Conservation (phyloP, 2,113 vertebrate genomes). For the Tragelaphus strepsiceros region DNA sequence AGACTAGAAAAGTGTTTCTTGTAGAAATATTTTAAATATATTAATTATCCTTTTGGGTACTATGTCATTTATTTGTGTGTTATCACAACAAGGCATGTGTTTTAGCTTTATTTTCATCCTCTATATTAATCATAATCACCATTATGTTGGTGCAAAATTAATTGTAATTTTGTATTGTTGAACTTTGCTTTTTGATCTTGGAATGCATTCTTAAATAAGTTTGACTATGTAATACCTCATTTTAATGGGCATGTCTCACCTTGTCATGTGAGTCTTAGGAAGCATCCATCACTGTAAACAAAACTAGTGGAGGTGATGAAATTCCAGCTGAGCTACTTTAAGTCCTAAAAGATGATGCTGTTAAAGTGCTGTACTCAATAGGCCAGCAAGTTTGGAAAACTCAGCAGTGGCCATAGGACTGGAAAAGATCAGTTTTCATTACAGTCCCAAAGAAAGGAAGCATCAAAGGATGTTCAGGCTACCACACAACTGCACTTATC, state of each 20-base stretch:
- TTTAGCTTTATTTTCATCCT: background rate
- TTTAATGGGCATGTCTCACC: background rate
- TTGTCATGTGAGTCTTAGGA: background rate
- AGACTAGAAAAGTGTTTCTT: background rate
- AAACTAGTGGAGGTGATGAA: background rate
- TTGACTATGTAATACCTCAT: background rate
- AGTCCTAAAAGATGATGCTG: background rate
- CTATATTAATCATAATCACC: background rate
- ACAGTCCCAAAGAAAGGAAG: background rate
- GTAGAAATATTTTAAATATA: background rate
- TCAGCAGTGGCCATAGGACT: background rate
- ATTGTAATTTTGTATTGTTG: background rate
- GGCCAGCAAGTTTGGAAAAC: background rate
- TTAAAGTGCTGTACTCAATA: background rate
- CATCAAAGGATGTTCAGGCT: background rate
- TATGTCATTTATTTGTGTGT: background rate
- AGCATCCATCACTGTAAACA: background rate
- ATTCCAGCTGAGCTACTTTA: background rate
- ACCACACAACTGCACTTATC: background rate
- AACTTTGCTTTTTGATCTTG: background rate
- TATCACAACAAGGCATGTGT: background rate
- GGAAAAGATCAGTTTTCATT: background rate
- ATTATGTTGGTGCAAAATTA: background rate
- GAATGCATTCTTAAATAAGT: background rate
- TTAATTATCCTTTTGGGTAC: background rate